Base-by-base conservation (phyloP, 2,113 vertebrate genomes). In the Crotophaga sulcirostris region DNA sequence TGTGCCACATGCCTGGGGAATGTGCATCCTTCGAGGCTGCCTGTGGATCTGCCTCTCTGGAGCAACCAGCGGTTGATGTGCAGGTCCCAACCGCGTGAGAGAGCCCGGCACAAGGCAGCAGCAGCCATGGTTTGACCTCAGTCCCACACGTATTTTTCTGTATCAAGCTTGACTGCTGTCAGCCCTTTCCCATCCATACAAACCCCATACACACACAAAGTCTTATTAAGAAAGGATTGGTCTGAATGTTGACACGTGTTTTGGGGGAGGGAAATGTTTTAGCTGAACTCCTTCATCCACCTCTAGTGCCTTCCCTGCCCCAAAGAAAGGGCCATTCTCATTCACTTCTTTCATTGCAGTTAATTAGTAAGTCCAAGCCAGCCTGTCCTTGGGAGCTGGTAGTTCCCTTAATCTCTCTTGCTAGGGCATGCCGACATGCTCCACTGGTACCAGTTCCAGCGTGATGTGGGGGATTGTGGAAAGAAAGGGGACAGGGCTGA, bases 281-380 rank as follows among this genome's bases (percentile, higher is more conserved):
- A 78, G 73, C 66, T 33, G 56, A 82, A 79, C 77, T 83, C 87
- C 86, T 91, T 96, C 92, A 93, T 69, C 70, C 52, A 84, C 69
- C 63, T 90, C 92, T 70, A 89, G 90, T 90, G 77, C 47, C 87
- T 87, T 36, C 77, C 89, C 70, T 72, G 66, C 47, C 42, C 19
- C 3, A 69, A 73, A 90, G 77, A 95, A 96, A 95, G 56, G 78
- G 83, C 89, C 2, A 4, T 87, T 96, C 92, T 88, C 94, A 94
- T 94, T 89, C 90, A 82, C 36, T 90, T 84, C 84, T 96, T 94
- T 96, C 94, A 92, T 44, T 91, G 85, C 77, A 96, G 94, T 97
- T 96, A 97, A 97, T 97, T 97, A 97, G 87, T 47, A 25, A 95
- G 66, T 75, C 85, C 3, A 2, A 91, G 91, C 94, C 82, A 96